A percentile compares a stretch with the other conserved stretches of the same genome.
Conservation (phyloP, 2,797 vertebrate genomes). For the Eupleurogrammus muticus region DNA sequence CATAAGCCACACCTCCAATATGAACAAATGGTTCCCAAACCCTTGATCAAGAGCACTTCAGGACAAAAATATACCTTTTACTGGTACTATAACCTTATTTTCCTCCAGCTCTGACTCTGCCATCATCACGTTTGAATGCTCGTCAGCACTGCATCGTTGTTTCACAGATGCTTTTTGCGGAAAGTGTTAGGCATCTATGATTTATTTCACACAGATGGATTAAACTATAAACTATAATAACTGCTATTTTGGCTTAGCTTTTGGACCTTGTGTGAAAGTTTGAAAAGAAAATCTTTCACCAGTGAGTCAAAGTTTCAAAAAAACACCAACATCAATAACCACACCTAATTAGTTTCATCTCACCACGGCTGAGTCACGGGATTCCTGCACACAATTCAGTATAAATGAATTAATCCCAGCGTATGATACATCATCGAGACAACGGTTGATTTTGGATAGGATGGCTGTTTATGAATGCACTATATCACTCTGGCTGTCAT, state of each 20-base stretch:
- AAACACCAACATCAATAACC: conserved; percentile 36
- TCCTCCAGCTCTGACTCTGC: neutral
- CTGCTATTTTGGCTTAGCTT: conserved; percentile 13
- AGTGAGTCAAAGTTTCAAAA: conserved; percentile 19
- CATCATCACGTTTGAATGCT: neutral
- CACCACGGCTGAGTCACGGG: conserved; percentile 25
- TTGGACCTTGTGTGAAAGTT: neutral
- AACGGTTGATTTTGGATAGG: conserved; percentile 52
- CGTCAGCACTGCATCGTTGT: neutral
- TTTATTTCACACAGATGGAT: conserved; percentile 34
- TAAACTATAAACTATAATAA: conserved; percentile 32
- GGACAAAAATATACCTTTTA: neutral
- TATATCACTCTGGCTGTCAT: conserved; percentile 31
- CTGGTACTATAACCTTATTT: neutral
- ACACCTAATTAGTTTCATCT: conserved; percentile 39
- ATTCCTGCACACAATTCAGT: conserved; percentile 7
- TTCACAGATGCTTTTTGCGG: neutral
- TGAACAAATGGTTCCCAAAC: too few relatives aligned
- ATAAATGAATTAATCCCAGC: conserved; percentile 29
- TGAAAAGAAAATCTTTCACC: conserved; percentile 26
- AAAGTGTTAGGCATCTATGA: neutral
- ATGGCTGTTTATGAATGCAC: conserved; percentile 13
- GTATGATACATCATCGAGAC: conserved; percentile 14
- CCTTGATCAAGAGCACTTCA: conserved; percentile 28
- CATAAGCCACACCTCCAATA: too few relatives aligned